Conservation (phyloP, 2,113 vertebrate species). For the Seriola rivoliana region DNA sequence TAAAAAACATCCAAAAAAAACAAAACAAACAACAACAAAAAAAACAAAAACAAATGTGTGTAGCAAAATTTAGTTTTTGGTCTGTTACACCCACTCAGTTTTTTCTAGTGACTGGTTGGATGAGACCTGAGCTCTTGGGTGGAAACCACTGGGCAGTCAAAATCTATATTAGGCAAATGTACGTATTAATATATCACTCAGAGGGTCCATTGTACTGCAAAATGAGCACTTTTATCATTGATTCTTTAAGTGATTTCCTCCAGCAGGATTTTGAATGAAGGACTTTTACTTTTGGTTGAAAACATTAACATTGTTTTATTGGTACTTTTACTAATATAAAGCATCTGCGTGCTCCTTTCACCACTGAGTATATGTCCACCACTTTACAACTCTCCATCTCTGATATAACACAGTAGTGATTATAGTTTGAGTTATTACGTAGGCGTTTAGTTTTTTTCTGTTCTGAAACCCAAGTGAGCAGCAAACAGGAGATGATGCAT, state of each 20-base stretch:
- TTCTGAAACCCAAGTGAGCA: background rate
- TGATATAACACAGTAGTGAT: constrained; percentile 13
- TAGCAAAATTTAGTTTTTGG: too few relatives aligned
- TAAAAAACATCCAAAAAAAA: too few relatives aligned
- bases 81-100: too few relatives aligned
- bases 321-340: background rate
- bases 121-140: background rate
- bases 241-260: background rate
- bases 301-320: background rate
- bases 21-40: too few relatives aligned
- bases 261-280: too few relatives aligned
- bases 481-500: constrained; percentile 12
- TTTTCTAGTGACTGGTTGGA: background rate
- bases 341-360: background rate
- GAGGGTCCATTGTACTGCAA: background rate
- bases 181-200: background rate
- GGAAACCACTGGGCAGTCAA: background rate
- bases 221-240: background rate
- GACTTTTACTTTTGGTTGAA: background rate
- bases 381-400: constrained; percentile 4
- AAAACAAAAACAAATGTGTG: too few relatives aligned
- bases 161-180: background rate
- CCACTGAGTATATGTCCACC: background rate
- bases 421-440: background rate
- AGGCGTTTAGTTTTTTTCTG: constrained; percentile 15